Conservation (phyloP, 1,140 invertebrate genomes). For the Aporrectodea caliginosa region DNA sequence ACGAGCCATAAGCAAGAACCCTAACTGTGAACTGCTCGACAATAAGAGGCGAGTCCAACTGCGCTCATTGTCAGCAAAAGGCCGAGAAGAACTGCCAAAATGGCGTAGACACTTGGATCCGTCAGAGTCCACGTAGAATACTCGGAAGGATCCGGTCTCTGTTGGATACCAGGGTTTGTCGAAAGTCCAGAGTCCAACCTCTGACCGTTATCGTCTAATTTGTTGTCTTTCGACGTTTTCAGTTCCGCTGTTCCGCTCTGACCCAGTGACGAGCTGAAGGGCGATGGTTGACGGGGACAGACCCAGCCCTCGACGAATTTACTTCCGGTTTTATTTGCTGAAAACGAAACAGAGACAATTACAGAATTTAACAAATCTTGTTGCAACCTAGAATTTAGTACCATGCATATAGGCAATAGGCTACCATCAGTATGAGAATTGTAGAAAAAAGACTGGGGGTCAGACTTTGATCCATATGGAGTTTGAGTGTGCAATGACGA, state of each 20-base stretch:
- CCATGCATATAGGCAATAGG: too few relatives aligned
- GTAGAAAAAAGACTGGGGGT: too few relatives aligned
- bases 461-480: too few relatives aligned
- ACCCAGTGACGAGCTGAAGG: not conserved
- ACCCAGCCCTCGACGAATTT: not conserved
- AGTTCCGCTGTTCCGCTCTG: not conserved
- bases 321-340: not conserved
- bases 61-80: not conserved
- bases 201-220: not conserved
- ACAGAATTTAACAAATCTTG: too few relatives aligned
- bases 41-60: not conserved
- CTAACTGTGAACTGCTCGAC: not conserved
- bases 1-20: too few relatives aligned
- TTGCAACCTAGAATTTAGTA: too few relatives aligned
- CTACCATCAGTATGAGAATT: too few relatives aligned
- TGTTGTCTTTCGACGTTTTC: not conserved
- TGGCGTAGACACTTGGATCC: not conserved
- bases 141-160: not conserved
- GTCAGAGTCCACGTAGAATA: not conserved
- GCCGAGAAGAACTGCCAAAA: not conserved
- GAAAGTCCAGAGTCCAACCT: too few relatives aligned
- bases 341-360: too few relatives aligned
- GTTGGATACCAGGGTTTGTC: too few relatives aligned
- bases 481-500: too few relatives aligned
- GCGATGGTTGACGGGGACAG: not conserved